phyloP scores from a whole-genome alignment of 2,888 invertebrate genomes.

The Orthosia gracilis region DNA sequence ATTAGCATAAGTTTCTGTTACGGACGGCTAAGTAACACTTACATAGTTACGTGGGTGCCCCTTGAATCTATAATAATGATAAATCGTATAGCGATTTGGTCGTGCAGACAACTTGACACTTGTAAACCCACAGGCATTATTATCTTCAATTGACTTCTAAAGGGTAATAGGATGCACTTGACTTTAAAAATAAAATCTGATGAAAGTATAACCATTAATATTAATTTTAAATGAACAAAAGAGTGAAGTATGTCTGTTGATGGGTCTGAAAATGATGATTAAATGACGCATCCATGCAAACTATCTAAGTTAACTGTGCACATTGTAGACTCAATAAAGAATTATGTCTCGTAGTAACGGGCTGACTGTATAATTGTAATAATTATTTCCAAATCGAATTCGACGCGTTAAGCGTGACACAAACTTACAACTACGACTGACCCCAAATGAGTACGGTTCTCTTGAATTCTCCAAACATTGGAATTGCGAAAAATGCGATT shows the following conservation, averaged over 20 bases:
- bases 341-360: too few relatives aligned
- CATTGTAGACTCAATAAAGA: too few relatives aligned
- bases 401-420: too few relatives aligned
- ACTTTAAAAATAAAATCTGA: not conserved
- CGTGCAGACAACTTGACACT: constrained; percentile 25
- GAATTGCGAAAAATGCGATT: not conserved
- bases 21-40: constrained; percentile 37
- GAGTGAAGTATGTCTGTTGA: not conserved
- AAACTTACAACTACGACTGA: too few relatives aligned
- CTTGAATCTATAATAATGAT: constrained; percentile 43
- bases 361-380: not conserved
- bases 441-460: too few relatives aligned
- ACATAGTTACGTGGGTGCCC: constrained; percentile 37
- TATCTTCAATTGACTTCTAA: constrained; percentile 38
- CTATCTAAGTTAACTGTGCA: too few relatives aligned
- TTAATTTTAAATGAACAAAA: not conserved
- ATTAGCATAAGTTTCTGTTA: constrained; percentile 49
- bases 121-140: constrained; percentile 20
- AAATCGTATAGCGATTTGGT: constrained; percentile 32
- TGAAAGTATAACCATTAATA: constrained; percentile 1
- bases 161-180: not conserved
- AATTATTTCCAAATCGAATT: not conserved
- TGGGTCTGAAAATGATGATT: not conserved
- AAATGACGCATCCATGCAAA: not conserved
- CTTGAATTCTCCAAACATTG: not conserved